phyloP scores from a whole-genome alignment of 1,140 invertebrate species.

The Portunus trituberculatus region DNA sequence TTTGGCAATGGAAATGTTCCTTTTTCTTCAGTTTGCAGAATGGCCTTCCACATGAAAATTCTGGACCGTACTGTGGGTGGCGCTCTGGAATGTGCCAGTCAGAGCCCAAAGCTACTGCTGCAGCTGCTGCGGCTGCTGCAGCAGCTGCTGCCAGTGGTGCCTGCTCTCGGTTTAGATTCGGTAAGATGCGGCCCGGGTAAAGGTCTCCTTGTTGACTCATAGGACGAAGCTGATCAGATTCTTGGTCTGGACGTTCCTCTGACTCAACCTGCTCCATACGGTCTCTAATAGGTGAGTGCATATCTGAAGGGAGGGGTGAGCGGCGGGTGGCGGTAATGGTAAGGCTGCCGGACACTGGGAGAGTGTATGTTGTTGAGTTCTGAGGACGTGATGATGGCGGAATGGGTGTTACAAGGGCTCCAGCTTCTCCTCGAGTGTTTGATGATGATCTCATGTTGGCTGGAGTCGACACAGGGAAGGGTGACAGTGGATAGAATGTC shows the following conservation, averaged over 20 bases:
- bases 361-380: slow-evolving; percentile 71
- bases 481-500: slow-evolving; percentile 94
- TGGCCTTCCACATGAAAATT: slow-evolving; percentile 88
- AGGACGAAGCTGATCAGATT: slow-evolving; percentile 71
- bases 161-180: slow-evolving; percentile 78
- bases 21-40: slow-evolving; percentile 93
- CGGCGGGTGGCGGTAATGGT: slow-evolving; percentile 75
- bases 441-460: slow-evolving; percentile 57
- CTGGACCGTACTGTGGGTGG: slow-evolving; percentile 80
- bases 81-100: slow-evolving; percentile 79
- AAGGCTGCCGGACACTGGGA: slow-evolving; percentile 76
- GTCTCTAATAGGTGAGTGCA: slow-evolving; percentile 69
- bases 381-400: slow-evolving; percentile 74
- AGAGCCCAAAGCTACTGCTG: slow-evolving; percentile 77
- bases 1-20: slow-evolving; percentile 92
- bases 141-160: slow-evolving; percentile 61
- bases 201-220: slow-evolving; percentile 73
- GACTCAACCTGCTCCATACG: slow-evolving; percentile 68
- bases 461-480: slow-evolving; percentile 81
- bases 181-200: slow-evolving; percentile 79
- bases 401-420: slow-evolving; percentile 76
- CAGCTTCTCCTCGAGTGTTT: slow-evolving; percentile 70
- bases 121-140: slow-evolving; percentile 28
- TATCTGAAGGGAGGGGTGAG: slow-evolving; percentile 64
- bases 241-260: slow-evolving; percentile 59